Evolutionary conservation across 2,888 invertebrate genomes (phyloP), one percentile per base, ranked within the genome.

Genomic region (Julus scanicus): DNA sequence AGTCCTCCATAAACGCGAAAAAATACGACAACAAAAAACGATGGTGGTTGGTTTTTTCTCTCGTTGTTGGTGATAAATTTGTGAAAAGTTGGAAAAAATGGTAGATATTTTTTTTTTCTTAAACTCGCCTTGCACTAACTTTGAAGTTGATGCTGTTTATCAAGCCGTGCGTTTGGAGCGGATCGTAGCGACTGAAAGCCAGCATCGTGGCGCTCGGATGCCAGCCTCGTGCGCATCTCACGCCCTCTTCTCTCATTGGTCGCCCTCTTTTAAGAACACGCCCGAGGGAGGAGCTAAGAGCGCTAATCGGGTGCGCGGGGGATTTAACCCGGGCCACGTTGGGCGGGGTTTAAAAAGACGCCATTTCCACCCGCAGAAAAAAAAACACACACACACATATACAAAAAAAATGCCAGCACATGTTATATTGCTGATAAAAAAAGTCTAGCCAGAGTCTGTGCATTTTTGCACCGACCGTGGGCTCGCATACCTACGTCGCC

Each of bases 381-480:
- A 53, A 53, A 53, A 53, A 53, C 0, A 53, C 0, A 17, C 29
- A 29, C 29, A 29, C 29, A 29, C 29, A 29, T 29, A 29, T 29
- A 29, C 6, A 53, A 53, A 53, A 53, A 53, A 53, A 44, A 44
- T 44, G 44, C 6, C 8, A 0, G 44, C 44, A 44, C 44, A 53
- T 53, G 53, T 53, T 53, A 53, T 53, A 13, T 48, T n/a, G 13
- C 5, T 63, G 17, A 17, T 17, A n/a, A 63, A 71, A 71, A 71
- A 29, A 71, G 71, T 71, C 71, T 71, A 71, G 71, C 71, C 71
- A n/a, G 29, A 71, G 71, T 71, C 71, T 71, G 71, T 9, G 29
- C 71, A 29, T 71, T 71, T 71, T 71, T 29, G 71, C 71, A 71
- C 71, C 71, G 63, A n/a, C 63, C n/a, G n/a, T 63, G 63, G 71